These are phyloP conservation scores for Tragopan temminckii DNA, from an alignment of 2,797 vertebrate genomes.

Conservation along the genomic window DNA sequence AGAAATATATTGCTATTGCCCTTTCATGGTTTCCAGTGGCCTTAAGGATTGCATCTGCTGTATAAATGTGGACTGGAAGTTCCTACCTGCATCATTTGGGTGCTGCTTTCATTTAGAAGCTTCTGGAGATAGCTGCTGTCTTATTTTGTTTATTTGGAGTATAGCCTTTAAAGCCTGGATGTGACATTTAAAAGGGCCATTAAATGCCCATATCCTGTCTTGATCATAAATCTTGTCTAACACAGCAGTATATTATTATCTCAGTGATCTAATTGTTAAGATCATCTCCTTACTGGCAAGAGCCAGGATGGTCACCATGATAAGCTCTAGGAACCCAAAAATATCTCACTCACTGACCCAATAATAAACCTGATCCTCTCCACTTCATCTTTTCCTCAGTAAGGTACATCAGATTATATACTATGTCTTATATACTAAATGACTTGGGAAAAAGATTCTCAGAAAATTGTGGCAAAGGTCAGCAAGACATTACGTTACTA, in stretches of 20 bases:
- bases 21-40: neutral
- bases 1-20: neutral
- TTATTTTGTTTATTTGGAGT: constrained; percentile 14
- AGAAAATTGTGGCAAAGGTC: neutral
- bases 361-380: neutral
- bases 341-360: neutral
- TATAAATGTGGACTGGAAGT: neutral
- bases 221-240: constrained; percentile 14
- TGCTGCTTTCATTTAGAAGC: constrained; percentile 14
- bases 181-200: constrained; percentile 38
- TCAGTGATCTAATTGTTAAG: constrained; percentile 33
- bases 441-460: neutral
- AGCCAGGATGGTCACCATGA: neutral
- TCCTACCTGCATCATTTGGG: neutral
- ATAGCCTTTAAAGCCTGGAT: constrained; percentile 1
- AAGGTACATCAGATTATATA: neutral
- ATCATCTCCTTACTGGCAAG: constrained; percentile 46
- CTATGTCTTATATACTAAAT: neutral
- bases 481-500: neutral
- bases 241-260: constrained; percentile 38
- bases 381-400: constrained; percentile 4
- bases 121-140: neutral
- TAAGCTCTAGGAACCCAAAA: constrained; percentile 7
- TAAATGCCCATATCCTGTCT: constrained; percentile 23
- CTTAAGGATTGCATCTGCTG: neutral